phyloP scores from a whole-genome alignment of 2,113 vertebrate species.

The Phainopepla nitens region DNA sequence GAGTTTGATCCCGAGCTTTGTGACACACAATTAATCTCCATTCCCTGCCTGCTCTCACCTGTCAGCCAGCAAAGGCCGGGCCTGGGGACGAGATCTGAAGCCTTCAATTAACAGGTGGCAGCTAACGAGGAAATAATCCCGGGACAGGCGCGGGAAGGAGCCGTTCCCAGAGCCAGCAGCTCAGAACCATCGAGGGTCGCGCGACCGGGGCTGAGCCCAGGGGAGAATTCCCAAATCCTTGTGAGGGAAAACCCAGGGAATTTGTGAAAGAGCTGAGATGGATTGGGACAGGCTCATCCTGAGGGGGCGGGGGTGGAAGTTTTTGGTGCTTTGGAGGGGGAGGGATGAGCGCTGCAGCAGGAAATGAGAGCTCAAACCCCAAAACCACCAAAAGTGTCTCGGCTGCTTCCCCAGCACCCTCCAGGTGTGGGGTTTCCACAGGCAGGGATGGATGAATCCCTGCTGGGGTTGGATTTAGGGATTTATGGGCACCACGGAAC shows the following conservation, averaged over 20 bases:
- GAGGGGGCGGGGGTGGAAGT: no score
- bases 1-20: slow-evolving; percentile 67
- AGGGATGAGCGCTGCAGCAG: neutral
- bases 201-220: slow-evolving; percentile 19
- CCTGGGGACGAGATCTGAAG: slow-evolving; percentile 71
- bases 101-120: slow-evolving; percentile 75
- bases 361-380: neutral
- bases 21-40: slow-evolving; percentile 79
- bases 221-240: neutral
- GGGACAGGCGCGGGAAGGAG: slow-evolving; percentile 8
- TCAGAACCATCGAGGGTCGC: slow-evolving; percentile 48
- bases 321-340: neutral
- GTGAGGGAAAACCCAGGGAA: neutral
- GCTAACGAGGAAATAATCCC: slow-evolving; percentile 76
- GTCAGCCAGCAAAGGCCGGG: slow-evolving; percentile 71
- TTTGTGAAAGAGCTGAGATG: neutral
- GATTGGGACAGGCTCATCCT: fast-evolving
- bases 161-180: slow-evolving; percentile 69
- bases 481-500: neutral
- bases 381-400: neutral
- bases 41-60: slow-evolving; percentile 67
- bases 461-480: neutral
- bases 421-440: fast-evolving
- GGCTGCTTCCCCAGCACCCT: neutral
- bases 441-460: no score